Conservation (phyloP, 2,888 invertebrate species). For the Sarcophaga rosellei region DNA sequence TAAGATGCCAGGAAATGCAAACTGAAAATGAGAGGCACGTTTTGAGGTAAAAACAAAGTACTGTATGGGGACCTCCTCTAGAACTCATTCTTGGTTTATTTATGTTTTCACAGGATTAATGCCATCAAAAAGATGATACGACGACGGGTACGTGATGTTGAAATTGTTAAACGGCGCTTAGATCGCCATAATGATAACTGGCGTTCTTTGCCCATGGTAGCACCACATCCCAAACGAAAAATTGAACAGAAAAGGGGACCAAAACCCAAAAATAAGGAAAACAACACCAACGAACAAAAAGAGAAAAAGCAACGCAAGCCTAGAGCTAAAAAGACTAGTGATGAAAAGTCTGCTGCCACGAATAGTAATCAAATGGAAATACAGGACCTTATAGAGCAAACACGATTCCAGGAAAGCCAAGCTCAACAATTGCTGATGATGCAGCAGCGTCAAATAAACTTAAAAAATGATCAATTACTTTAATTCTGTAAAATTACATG, state of each 20-base stretch:
- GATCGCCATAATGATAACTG: slow-evolving; percentile 80
- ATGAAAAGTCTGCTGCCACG: slow-evolving; percentile 15
- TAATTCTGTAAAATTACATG: not conserved
- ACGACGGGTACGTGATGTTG: slow-evolving; percentile 77
- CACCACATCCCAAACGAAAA: slow-evolving; percentile 78
- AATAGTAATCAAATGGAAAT: slow-evolving; percentile 21
- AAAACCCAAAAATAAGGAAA: slow-evolving; percentile 76
- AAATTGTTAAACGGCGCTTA: slow-evolving; percentile 77
- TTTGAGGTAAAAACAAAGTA: slow-evolving; percentile 73
- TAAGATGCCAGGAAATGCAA: slow-evolving; percentile 78
- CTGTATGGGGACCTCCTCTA: not conserved
- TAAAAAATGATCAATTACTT: slow-evolving; percentile 63
- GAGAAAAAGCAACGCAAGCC: slow-evolving; percentile 73
- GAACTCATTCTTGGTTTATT: not conserved
- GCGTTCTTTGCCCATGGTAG: slow-evolving; percentile 78
- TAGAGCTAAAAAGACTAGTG: slow-evolving; percentile 70
- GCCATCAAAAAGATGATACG: slow-evolving; percentile 78
- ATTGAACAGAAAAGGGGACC: slow-evolving; percentile 80
- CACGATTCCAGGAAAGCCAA: slow-evolving; percentile 63
- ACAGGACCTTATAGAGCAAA: slow-evolving; percentile 55
- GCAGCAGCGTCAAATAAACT: slow-evolving; percentile 67
- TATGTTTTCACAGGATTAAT: slow-evolving; percentile 73
- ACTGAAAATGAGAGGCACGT: slow-evolving; percentile 79
- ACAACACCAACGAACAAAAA: slow-evolving; percentile 65
- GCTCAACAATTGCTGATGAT: slow-evolving; percentile 67